A percentile compares a stretch with the other conserved stretches of the same genome.
These are phyloP conservation scores for Pyrrhosoma nymphula DNA, from an alignment of 2,888 invertebrate species.

Conservation along the genomic window DNA sequence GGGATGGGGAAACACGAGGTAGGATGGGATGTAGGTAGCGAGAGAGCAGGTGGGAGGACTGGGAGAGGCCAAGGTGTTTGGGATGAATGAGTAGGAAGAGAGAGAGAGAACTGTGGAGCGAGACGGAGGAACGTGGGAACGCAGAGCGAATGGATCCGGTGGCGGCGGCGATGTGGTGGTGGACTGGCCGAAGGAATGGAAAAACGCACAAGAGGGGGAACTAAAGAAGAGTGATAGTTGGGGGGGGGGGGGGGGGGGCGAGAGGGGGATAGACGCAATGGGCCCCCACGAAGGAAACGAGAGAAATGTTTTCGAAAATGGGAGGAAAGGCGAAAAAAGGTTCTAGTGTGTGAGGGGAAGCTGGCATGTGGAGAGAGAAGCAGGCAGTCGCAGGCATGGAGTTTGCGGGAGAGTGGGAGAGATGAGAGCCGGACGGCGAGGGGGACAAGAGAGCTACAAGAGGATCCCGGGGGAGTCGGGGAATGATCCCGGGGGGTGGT, in stretches of 20 bases:
- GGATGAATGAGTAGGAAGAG: slow-evolving; percentile 46
- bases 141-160: neutral
- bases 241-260: neutral
- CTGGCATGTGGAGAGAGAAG: neutral
- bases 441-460: neutral
- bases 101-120: slow-evolving; percentile 37
- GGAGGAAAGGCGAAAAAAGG: slow-evolving; percentile 33
- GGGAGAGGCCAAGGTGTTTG: slow-evolving; percentile 49
- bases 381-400: neutral
- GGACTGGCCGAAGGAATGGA: slow-evolving; percentile 42
- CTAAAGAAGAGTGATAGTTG: neutral
- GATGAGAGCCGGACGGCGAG: neutral
- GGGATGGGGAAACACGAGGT: slow-evolving; percentile 1
- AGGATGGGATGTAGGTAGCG: neutral
- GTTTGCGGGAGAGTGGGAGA: slow-evolving; percentile 18
- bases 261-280: too few species aligned
- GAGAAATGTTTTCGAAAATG: neutral
- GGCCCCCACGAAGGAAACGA: neutral
- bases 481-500: too few species aligned
- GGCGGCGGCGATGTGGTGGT: neutral
- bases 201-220: neutral
- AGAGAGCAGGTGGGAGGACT: slow-evolving; percentile 18
- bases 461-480: neutral
- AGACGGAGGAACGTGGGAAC: slow-evolving; percentile 63
- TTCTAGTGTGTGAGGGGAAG: neutral